Evolutionary conservation across 1,140 invertebrate genomes (phyloP), one percentile per base, ranked within the genome.

Genomic region (Lepeophtheirus salmonis): DNA sequence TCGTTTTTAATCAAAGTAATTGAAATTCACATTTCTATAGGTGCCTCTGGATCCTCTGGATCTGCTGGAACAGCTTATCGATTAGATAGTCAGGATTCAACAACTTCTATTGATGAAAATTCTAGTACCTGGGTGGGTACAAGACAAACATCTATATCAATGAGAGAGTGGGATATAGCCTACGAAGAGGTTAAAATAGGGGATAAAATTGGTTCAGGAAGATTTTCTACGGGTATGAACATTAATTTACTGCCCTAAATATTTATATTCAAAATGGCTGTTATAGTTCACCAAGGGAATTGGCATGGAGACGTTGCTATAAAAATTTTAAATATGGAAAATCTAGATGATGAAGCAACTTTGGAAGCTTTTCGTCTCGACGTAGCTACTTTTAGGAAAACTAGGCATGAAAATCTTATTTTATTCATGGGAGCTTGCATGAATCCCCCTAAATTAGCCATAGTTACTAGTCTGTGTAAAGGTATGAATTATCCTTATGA

Each of bases 261-360:
- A 10, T 41, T 41, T 41, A 6, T n/a, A 10, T 41, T 41, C 30
- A 41, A n/a, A n/a, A n/a, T 52, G 10, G 6, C 6, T 16, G 18
- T 54, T 54, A 2, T 14, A 54, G 92, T 97, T 18, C 89, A 88
- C 71, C 80, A 88, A 66, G 95, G 91, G 49, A 83, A 88, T 67
- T 97, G 95, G 92, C 92, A 98, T 74, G 95, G 95, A 1, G 86
- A 91, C 72, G 92, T 98, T 25, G 95, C 95, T n/a, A 87, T 98
- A 59, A 98, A 98, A 77, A 78, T 95, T 65, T 74, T 97, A 56
- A 88, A 95, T 70, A 91, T 95, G 79, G 85, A 89, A 69, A 84
- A 89, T 68, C 75, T 86, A 12, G 86, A 94, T 68, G 85, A 92
- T 73, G 84, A 89, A 66, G 86, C 85, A 68, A 86, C 85, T 62